Conservation (phyloP, 2,888 invertebrate species). For the Euclidia mi region DNA sequence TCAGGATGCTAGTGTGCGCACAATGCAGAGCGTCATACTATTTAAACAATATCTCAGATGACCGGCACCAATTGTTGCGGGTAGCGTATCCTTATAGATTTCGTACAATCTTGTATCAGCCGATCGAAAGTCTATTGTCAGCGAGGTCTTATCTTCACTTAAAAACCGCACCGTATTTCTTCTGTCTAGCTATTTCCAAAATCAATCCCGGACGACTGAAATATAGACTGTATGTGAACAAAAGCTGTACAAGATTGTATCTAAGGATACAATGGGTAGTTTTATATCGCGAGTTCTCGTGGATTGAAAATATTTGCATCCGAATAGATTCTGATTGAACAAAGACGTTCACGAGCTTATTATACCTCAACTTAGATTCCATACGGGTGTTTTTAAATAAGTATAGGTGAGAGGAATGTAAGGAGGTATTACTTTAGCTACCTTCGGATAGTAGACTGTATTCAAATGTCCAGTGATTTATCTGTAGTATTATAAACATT, state of each 20-base stretch:
- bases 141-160: not conserved
- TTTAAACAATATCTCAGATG: too few relatives aligned
- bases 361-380: constrained; percentile 9
- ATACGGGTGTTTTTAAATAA: not conserved
- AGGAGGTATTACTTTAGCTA: not conserved
- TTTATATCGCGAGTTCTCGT: constrained; percentile 17
- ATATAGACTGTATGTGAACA: constrained; percentile 3
- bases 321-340: constrained; percentile 46
- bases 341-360: constrained; percentile 20
- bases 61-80: too few relatives aligned
- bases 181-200: not conserved
- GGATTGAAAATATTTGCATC: constrained; percentile 54
- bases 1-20: too few relatives aligned
- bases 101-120: too few relatives aligned
- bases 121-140: too few relatives aligned
- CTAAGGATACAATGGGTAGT: constrained; percentile 25
- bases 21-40: too few relatives aligned
- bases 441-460: not conserved
- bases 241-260: constrained; percentile 26
- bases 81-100: too few relatives aligned
- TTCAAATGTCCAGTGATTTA: too few relatives aligned
- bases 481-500: too few relatives aligned
- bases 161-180: not conserved
- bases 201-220: constrained; percentile 9
- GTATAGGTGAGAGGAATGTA: not conserved